Base-by-base conservation (phyloP, 2,797 vertebrate species). In the Pseudomugil gertrudae region DNA sequence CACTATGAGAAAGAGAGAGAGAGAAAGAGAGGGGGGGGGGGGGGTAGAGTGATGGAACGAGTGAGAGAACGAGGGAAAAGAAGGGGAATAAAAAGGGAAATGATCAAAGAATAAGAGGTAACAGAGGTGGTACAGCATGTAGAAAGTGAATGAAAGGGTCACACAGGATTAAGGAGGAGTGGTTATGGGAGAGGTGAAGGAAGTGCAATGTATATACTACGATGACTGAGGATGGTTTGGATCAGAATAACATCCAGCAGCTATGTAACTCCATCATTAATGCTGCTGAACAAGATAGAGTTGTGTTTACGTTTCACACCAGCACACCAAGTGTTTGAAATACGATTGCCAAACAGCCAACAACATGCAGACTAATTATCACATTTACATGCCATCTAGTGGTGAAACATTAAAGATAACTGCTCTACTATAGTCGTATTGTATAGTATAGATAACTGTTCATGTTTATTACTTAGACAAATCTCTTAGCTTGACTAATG, bases 151-250 rank as follows among this genome's bases (percentile, higher is more conserved):
- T 38, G 54, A 72, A 35, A 35, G 53, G 48, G 64, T 79, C 57
- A 67, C 14, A n/a, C 24, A 72, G 59, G 47, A 66, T 36, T 57
- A 47, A 38, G 26, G 26, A 40, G 17, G 57, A 45, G 67, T 32
- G 62, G 29, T 53, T 21, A 50, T 40, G 32, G 56, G 15, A 53
- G 69, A 69, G 45, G 55, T 57, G 29, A 61, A 35, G 27, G 9
- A 38, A 47, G 63, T 47, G 53, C 57, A 54, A 62, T 38, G 58
- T 75, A 69, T 61, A 66, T 54, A 74, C 24, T 75, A 79, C 87
- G 75, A 84, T 81, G 74, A 84, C 57, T 21, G 66, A 81, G 24
- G 60, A 71, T 79, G n/a, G n/a, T n/a, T n/a, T 74, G 60, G 36
- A 13, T 43, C 21, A 45, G 55, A 52, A 60, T 75, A 71, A 73